Evolutionary conservation across 2,888 invertebrate species (phyloP).

Genomic region (Galeopsomyia nigrocyanea): DNA sequence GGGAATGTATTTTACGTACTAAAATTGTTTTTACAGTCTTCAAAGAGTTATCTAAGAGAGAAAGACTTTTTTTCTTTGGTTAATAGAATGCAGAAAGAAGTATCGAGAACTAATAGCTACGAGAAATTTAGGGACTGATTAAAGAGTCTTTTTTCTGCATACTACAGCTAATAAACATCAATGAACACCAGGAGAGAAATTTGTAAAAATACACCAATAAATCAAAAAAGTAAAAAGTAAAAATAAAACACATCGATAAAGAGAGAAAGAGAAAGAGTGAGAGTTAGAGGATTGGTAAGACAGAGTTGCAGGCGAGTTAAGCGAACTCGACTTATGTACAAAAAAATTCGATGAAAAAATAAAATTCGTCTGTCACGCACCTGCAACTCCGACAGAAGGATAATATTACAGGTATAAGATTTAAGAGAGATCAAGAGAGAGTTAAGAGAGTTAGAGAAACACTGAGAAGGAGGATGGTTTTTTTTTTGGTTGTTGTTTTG

Average conservation of each 20-base stretch:
- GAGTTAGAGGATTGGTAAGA: too few relatives aligned
- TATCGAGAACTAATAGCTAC: too few relatives aligned
- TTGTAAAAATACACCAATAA: slow-evolving; percentile 32
- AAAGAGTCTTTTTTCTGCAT: slow-evolving; percentile 14
- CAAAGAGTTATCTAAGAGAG: too few relatives aligned
- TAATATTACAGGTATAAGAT: background rate
- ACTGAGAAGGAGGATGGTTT: background rate
- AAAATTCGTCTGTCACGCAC: too few relatives aligned
- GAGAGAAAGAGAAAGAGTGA: slow-evolving; percentile 17
- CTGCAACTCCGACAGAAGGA: background rate
- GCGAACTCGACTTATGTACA: background rate
- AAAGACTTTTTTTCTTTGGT: too few relatives aligned
- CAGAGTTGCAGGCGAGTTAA: background rate
- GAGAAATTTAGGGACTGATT: background rate
- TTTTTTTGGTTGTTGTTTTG: background rate
- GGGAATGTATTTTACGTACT: too few relatives aligned
- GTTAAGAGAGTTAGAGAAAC: background rate
- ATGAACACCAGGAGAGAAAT: slow-evolving; percentile 35
- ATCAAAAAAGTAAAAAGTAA: slow-evolving; percentile 27
- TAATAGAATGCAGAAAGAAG: too few relatives aligned
- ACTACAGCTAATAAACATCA: slow-evolving; percentile 26
- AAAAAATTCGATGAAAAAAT: too few relatives aligned
- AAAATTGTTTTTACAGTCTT: too few relatives aligned
- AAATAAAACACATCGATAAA: slow-evolving; percentile 28
- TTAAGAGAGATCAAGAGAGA: background rate